Base-by-base conservation (phyloP, 1,140 invertebrate genomes). In the Eurosta solidaginis region DNA sequence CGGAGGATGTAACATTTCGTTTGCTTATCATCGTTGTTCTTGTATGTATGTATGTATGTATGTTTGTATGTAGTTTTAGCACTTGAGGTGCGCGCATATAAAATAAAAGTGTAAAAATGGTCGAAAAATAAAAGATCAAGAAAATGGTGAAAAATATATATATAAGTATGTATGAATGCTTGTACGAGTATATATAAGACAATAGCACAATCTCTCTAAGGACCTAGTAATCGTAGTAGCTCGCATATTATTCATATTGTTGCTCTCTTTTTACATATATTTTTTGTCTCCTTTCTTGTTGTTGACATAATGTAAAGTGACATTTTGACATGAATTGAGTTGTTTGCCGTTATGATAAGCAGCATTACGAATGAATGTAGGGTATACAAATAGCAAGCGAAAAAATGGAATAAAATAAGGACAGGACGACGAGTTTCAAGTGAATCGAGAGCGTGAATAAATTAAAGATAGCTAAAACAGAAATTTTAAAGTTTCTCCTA, bases 291-390 rank as follows among this genome's bases (percentile, higher is more conserved):
- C 33, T 40, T 5, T 33, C 10, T 10, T 40, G 59, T 68, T 68
- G 59, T 68, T 68, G 59, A 68, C 59, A 68, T 68, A 68, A 68
- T 68, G 59, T 68, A 68, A 68, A 68, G 59, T 68, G 59, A 68
- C 59, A 40, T 68, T 68, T 68, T 68, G 59, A 68, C 59, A 68
- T 68, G 59, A 68, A 68, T 68, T 68, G 59, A 68, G 59, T 68
- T 68, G 59, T 68, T 68, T 68, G 59, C 17, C 59, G 59, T 68
- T 68, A 68, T 68, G 59, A 68, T 68, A 68, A 68, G 33, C 29
- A 68, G 59, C 59, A 68, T 68, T 68, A 68, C 4, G 33, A 33
- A 40, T 68, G 33, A 68, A 68, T 68, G 59, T 68, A 40, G 59
- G 59, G 59, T 68, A 68, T 68, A 68, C 5, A 68, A 33, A 63